A percentile compares a stretch with the other conserved stretches of the same genome.
These are phyloP conservation scores for Clanis bilineata DNA, from an alignment of 2,888 invertebrate genomes.

Conservation along the genomic window DNA sequence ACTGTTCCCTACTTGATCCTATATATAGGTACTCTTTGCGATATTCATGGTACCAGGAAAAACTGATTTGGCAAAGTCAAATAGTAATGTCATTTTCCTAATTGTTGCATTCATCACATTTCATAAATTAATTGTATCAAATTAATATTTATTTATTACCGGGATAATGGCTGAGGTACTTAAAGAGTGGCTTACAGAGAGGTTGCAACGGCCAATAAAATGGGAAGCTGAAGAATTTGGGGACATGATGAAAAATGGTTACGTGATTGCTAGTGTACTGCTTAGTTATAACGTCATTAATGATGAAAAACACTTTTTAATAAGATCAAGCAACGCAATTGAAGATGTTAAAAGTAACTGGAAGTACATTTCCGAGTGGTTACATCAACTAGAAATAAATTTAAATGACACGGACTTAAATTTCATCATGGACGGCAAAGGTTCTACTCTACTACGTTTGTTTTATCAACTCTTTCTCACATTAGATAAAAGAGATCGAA, in stretches of 20 bases:
- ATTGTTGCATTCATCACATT: background rate
- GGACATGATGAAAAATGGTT: slow-evolving; percentile 81
- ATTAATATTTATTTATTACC: slow-evolving; percentile 11
- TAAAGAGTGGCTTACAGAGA: slow-evolving; percentile 82
- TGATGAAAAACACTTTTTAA: slow-evolving; percentile 75
- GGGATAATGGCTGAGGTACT: slow-evolving; percentile 81
- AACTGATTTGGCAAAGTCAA: background rate
- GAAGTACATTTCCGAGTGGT: slow-evolving; percentile 76
- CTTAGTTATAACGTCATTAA: slow-evolving; percentile 82
- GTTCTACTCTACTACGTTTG: slow-evolving; percentile 76
- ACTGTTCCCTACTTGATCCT: too few relatives aligned
- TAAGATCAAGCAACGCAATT: slow-evolving; percentile 59
- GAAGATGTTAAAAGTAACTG: slow-evolving; percentile 78
- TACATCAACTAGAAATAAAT: slow-evolving; percentile 72
- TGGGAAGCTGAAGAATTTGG: slow-evolving; percentile 81
- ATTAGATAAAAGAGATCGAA: slow-evolving; percentile 81
- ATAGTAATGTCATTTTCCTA: background rate
- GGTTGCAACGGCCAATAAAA: slow-evolving; percentile 78
- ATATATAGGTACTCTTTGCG: too few relatives aligned
- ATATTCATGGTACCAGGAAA: too few relatives aligned
- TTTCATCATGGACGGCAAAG: slow-evolving; percentile 74
- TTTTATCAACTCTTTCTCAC: slow-evolving; percentile 84
- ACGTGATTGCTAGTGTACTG: slow-evolving; percentile 79
- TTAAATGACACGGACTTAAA: slow-evolving; percentile 67
- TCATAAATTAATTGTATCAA: background rate